These are phyloP conservation scores for Amphimedon queenslandica DNA, from an alignment of 37 sponge, comb jelly and placozoan genomes.

Conservation along the genomic window DNA sequence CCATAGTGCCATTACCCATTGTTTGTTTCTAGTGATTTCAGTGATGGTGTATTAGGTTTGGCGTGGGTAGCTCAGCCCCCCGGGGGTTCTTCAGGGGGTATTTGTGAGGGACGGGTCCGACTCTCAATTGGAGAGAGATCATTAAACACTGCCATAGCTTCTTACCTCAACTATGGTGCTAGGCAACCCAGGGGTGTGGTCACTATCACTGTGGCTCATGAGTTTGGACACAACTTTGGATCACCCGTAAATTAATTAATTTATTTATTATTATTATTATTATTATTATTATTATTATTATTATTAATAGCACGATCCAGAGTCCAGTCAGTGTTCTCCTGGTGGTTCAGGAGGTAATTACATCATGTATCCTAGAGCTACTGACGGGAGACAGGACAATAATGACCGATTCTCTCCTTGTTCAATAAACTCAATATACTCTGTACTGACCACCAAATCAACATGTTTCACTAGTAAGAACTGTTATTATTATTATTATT, in stretches of 20 bases:
- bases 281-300: not conserved
- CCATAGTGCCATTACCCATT: slow-evolving; percentile 4
- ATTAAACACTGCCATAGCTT: slow-evolving; percentile 60
- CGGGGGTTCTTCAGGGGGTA: slow-evolving; percentile 74
- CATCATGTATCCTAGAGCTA: slow-evolving; percentile 94
- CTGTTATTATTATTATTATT: no score
- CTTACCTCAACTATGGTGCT: slow-evolving; percentile 59
- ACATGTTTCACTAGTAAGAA: slow-evolving; percentile 55
- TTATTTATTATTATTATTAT: not conserved
- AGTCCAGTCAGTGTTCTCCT: slow-evolving; percentile 40
- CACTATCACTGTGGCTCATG: slow-evolving; percentile 57
- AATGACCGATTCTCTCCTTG: slow-evolving; percentile 91
- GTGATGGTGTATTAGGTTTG: slow-evolving; percentile 57
- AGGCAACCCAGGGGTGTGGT: slow-evolving; percentile 32
- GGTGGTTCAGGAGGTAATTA: slow-evolving; percentile 75
- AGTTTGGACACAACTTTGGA: slow-evolving; percentile 78
- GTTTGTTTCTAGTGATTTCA: slow-evolving; percentile 41
- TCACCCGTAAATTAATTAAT: slow-evolving; percentile 23
- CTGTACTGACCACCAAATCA: slow-evolving; percentile 56
- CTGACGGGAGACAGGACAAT: slow-evolving; percentile 81
- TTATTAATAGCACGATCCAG: slow-evolving; percentile 47
- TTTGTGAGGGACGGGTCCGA: slow-evolving; percentile 59
- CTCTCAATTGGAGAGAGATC: slow-evolving; percentile 31
- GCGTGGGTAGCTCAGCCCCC: slow-evolving; percentile 69
- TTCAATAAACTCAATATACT: slow-evolving; percentile 47